Evolutionary conservation across 2,113 vertebrate genomes (phyloP).

Genomic region (Pipa parva): DNA sequence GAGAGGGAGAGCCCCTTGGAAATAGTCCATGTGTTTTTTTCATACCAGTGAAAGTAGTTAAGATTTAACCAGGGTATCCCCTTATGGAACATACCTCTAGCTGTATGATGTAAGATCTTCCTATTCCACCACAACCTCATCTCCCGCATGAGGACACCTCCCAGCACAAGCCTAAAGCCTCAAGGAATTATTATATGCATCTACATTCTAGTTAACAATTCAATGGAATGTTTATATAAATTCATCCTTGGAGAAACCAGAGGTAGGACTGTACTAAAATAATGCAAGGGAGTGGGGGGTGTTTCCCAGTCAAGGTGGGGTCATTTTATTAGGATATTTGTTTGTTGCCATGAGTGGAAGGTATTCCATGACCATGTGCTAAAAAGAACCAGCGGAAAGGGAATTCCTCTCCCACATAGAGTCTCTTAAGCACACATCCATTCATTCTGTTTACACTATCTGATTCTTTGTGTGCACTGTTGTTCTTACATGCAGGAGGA

Average conservation of each 20-base stretch:
- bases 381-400: neutral
- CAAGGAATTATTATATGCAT: neutral
- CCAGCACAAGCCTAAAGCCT: neutral
- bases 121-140: neutral
- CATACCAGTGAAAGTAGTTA: constrained; percentile 4
- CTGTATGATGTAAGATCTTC: constrained; percentile 8
- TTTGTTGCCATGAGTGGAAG: neutral
- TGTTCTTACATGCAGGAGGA: neutral
- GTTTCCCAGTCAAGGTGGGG: neutral
- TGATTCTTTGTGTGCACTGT: neutral
- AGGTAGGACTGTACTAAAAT: neutral
- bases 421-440: neutral
- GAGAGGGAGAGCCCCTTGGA: constrained; percentile 12
- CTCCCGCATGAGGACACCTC: constrained; percentile 9
- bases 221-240: neutral
- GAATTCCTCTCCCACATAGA: constrained; percentile 1
- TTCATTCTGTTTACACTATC: neutral
- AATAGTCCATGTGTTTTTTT: constrained; percentile 23
- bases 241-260: neutral
- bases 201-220: neutral
- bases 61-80: constrained; percentile 9
- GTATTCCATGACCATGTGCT: neutral
- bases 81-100: constrained; percentile 13
- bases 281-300: neutral
- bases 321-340: neutral